A percentile compares a stretch with the other conserved stretches of the same genome.
Conservation (phyloP, 2,888 invertebrate species). For the Troides oblongomaculatus region DNA sequence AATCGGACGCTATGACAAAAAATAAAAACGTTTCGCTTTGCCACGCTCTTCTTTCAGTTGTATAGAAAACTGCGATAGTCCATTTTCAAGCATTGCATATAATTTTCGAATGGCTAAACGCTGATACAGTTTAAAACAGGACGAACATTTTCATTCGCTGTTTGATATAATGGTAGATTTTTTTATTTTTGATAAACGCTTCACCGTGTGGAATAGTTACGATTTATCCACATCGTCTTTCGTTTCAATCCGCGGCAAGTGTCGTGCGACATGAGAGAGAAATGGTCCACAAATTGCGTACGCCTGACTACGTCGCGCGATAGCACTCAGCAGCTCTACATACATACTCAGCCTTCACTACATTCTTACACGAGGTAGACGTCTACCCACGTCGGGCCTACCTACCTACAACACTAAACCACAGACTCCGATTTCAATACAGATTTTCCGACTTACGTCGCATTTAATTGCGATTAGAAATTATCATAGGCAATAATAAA, state of each 20-base stretch:
- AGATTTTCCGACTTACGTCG: conserved; percentile 19
- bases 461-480: conserved; percentile 47
- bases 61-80: conserved; percentile 23
- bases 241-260: conserved; percentile 56
- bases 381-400: conserved; percentile 28
- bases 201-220: conserved; percentile 17
- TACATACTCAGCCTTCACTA: conserved; percentile 29
- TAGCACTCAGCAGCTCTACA: conserved; percentile 33
- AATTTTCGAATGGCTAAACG: conserved; percentile 4
- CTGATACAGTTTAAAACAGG: not conserved
- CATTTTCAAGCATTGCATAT: conserved; percentile 15
- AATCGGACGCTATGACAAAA: conserved; percentile 38
- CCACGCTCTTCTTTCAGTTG: conserved; percentile 38
- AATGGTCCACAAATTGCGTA: conserved; percentile 70
- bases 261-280: conserved; percentile 62
- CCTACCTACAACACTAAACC: conserved; percentile 33
- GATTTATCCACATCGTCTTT: conserved; percentile 51
- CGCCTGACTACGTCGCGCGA: conserved; percentile 52
- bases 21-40: conserved; percentile 42
- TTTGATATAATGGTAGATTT: not conserved
- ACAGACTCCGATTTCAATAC: conserved; percentile 25
- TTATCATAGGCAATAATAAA: conserved; percentile 58
- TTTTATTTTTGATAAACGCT: not conserved
- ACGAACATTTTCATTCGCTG: not conserved
- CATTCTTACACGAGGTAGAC: conserved; percentile 21